Evolutionary conservation across 2,888 invertebrate genomes (phyloP).

Genomic region (Tyria jacobaeae): DNA sequence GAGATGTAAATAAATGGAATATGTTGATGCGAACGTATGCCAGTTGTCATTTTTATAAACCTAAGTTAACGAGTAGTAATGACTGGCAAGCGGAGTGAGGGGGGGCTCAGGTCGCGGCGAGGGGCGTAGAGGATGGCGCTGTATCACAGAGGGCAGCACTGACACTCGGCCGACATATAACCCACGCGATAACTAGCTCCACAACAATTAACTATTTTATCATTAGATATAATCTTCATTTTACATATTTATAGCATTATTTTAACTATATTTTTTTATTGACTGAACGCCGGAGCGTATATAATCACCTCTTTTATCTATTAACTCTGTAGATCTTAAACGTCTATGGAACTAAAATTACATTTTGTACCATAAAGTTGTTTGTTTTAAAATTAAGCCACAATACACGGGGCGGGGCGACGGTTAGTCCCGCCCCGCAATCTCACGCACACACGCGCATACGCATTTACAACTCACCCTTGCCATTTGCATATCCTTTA

Average conservation of each 20-base stretch:
- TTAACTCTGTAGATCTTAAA: constrained; percentile 83
- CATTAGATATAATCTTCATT: constrained; percentile 53
- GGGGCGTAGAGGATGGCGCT: constrained; percentile 37
- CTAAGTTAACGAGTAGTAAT: constrained; percentile 35
- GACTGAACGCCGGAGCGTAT: constrained; percentile 59
- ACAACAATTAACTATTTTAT: constrained; percentile 66
- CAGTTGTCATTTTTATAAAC: constrained; percentile 28
- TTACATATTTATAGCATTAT: constrained; percentile 57
- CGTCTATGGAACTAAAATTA: constrained; percentile 83
- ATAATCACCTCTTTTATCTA: constrained; percentile 64
- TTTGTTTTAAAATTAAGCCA: constrained; percentile 77
- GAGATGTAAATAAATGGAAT: no score
- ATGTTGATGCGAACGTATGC: constrained; percentile 40
- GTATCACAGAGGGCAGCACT: constrained; percentile 73
- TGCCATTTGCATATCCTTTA: not conserved
- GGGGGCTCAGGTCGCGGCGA: constrained; percentile 18
- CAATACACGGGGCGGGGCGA: constrained; percentile 60
- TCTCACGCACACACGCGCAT: constrained; percentile 24
- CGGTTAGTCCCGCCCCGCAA: constrained; percentile 48
- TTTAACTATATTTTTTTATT: constrained; percentile 54
- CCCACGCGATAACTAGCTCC: constrained; percentile 69
- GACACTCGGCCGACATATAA: constrained; percentile 57
- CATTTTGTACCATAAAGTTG: constrained; percentile 82
- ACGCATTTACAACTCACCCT: not conserved
- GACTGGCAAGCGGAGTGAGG: constrained; percentile 30